A percentile compares a stretch with the other conserved stretches of the same genome.
Evolutionary conservation across 2,113 vertebrate genomes (phyloP).

Genomic region (Paralichthys olivaceus): DNA sequence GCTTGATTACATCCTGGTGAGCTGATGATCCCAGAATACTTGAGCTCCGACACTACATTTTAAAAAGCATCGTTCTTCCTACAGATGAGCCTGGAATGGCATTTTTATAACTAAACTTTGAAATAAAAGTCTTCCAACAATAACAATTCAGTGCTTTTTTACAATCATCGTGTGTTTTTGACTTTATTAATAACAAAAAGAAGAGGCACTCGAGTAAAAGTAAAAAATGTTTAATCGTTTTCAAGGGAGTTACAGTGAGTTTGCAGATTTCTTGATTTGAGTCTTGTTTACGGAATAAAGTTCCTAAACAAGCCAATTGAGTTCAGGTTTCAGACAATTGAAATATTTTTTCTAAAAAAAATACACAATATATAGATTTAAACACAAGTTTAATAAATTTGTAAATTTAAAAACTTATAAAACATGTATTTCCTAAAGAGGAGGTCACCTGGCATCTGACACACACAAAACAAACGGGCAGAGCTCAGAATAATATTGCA

Average conservation of each 20-base stretch:
- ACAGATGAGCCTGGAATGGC: slow-evolving; percentile 43
- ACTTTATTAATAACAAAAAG: slow-evolving; percentile 3
- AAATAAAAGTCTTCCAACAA: slow-evolving; percentile 79
- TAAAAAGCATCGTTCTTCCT: slow-evolving; percentile 52
- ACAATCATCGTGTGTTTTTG: background rate
- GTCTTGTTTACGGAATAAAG: slow-evolving; percentile 5
- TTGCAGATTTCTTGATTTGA: slow-evolving; percentile 40
- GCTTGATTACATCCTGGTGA: slow-evolving; percentile 39
- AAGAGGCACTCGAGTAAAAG: background rate
- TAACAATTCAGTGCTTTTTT: slow-evolving; percentile 8
- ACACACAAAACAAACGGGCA: slow-evolving; percentile 34
- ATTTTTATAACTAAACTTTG: slow-evolving; percentile 76
- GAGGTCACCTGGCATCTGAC: background rate
- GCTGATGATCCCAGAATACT: slow-evolving; percentile 32
- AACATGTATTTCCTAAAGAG: background rate
- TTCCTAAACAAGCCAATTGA: slow-evolving; percentile 5
- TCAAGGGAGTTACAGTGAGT: slow-evolving; percentile 18
- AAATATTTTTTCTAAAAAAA: slow-evolving; percentile 7
- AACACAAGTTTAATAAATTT: slow-evolving; percentile 13
- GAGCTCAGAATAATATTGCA: slow-evolving; percentile 45
- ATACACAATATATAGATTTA: slow-evolving; percentile 33
- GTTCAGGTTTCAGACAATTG: slow-evolving; percentile 5
- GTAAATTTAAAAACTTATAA: slow-evolving; percentile 23
- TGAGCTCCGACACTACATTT: slow-evolving; percentile 40
- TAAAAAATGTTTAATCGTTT: slow-evolving; percentile 65